Base-by-base conservation (phyloP, 2,797 vertebrate species). In the Melanotaenia boesemani region DNA sequence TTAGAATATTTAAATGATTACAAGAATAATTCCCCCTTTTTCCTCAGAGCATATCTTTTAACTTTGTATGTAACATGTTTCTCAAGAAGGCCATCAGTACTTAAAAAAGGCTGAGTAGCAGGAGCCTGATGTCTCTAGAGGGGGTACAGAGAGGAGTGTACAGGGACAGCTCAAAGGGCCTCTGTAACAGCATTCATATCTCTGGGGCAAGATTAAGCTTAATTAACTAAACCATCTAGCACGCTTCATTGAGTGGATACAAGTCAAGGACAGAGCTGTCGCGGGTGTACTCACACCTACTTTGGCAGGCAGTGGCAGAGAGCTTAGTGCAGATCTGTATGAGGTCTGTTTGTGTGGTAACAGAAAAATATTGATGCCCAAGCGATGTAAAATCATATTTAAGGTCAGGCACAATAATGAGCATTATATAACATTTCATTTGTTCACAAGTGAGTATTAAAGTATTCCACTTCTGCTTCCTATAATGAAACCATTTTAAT, bases 201-300 rank as follows among this genome's bases (percentile, higher is more conserved):
- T 93, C 92, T 80, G 67, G 92, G 90, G 92, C 86, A 86, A 91
- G 90, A 94, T 94, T 92, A 93, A 86, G 88, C 90, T 93, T 94
- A 93, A 94, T 94, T 93, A 93, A 92, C 92, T 93, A 93, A 94
- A 92, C 84, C 92, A 92, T 93, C 89, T 88, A 86, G 80, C 90
- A 92, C 72, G 90, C 92, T 92, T 84, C 77, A 82, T 88, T 92
- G 92, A 90, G 88, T 89, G 83, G 88, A 90, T 91, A 84, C 88
- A 88, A 91, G 93, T 92, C 91, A 94, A 94, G 93, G 92, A 87
- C 92, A 93, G 90, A 92, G 91, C 91, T 90, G 87, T 90, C 88
- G 70, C 68, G 56, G 79, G 72, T 66, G 72, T 72, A 82, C 83
- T 84, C 83, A 73, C 83, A 87, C 86, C 70, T 83, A 80, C 74